phyloP scores from a whole-genome alignment of 2,113 vertebrate species.

The Pomatostomus ruficeps region DNA sequence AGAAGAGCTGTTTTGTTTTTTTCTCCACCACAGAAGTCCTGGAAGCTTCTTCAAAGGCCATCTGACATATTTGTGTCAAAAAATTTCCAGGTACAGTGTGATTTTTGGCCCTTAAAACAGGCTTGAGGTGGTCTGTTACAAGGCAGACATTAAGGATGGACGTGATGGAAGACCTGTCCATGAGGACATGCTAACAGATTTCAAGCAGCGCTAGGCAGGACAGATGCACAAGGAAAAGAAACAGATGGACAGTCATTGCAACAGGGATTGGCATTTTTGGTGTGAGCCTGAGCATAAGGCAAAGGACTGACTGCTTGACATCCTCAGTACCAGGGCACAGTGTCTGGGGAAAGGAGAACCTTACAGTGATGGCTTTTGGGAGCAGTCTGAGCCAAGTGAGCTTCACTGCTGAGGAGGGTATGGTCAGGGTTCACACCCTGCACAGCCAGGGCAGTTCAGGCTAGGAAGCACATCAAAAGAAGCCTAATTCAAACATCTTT shows the following conservation, averaged over 20 bases:
- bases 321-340: background rate
- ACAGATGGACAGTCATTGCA: background rate
- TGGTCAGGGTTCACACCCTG: background rate
- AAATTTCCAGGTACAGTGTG: background rate
- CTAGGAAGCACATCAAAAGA: background rate
- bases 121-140: background rate
- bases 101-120: background rate
- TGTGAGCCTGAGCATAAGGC: background rate
- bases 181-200: background rate
- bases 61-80: background rate
- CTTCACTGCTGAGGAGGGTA: background rate
- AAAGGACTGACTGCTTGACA: background rate
- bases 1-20: background rate
- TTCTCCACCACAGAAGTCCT: background rate
- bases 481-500: background rate
- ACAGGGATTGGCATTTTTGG: background rate
- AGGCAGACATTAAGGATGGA: background rate
- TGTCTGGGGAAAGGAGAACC: too few relatives aligned
- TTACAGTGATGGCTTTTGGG: background rate
- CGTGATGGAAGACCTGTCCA: background rate
- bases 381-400: background rate
- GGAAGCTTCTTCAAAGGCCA: background rate
- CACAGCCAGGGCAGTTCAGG: background rate
- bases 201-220: background rate
- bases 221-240: background rate